Percentiles rank a stretch among this genome's conserved stretches.
phyloP scores from a whole-genome alignment of 2,797 vertebrate species.

The Strix occidentalis region DNA sequence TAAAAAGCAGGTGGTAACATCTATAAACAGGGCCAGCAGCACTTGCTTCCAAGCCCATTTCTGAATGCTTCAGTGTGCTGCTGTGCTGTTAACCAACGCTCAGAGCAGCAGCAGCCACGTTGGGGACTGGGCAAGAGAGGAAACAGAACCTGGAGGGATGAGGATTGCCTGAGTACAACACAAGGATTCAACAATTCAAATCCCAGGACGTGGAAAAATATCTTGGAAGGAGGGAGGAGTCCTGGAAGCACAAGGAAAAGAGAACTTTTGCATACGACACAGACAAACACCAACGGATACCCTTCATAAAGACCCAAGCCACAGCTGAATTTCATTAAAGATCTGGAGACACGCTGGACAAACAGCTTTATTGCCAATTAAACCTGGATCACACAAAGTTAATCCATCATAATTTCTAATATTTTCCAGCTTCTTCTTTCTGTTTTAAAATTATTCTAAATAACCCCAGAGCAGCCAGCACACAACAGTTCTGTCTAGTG shows the following conservation, averaged over 20 bases:
- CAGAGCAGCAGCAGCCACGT: not conserved
- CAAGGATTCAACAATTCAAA: not conserved
- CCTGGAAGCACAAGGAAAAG: not conserved
- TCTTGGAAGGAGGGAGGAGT: not conserved
- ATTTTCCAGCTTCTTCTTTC: not conserved
- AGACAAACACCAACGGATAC: accelerated
- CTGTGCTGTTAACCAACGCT: not conserved
- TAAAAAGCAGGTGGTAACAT: not conserved
- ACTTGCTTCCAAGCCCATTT: not conserved
- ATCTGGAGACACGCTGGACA: not conserved
- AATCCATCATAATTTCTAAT: not conserved
- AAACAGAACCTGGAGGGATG: not conserved
- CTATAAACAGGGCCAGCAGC: not conserved
- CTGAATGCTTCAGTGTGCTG: accelerated
- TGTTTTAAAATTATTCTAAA: not conserved
- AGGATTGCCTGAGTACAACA: not conserved
- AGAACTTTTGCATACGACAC: not conserved
- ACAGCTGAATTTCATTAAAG: not conserved
- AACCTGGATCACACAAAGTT: not conserved
- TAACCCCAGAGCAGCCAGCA: not conserved
- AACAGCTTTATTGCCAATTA: not conserved
- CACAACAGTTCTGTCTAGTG: not conserved
- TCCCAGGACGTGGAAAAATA: not conserved
- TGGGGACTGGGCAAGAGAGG: not conserved
- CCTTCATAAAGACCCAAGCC: not conserved